phyloP scores from a whole-genome alignment of 2,113 vertebrate species.

The Zosterops japonicus region DNA sequence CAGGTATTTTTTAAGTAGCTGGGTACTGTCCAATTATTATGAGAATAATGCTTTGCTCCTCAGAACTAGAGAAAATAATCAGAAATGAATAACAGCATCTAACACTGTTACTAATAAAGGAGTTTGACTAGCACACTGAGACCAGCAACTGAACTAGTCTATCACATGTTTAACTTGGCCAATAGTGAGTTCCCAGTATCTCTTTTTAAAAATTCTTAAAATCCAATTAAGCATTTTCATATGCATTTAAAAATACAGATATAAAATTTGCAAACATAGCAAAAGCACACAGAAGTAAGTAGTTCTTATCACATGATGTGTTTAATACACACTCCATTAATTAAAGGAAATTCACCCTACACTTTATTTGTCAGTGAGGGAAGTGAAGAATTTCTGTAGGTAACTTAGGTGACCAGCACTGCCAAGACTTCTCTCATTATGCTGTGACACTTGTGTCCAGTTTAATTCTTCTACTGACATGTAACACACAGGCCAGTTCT shows the following conservation, averaged over 20 bases:
- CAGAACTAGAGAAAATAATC: not conserved
- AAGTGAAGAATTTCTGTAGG: not conserved
- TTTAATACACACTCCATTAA: not conserved
- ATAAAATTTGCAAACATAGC: not conserved
- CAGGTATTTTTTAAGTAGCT: not conserved
- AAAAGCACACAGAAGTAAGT: not conserved
- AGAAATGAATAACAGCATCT: not conserved
- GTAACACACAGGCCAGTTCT: not conserved
- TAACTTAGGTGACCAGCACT: not conserved
- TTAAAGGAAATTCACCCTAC: not conserved
- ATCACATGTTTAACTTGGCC: not conserved
- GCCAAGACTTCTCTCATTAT: not conserved
- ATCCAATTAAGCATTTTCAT: not conserved
- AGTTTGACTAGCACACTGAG: not conserved
- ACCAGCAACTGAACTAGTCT: not conserved
- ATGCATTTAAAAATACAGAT: rapidly evolving
- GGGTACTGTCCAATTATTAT: not conserved
- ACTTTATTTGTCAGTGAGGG: not conserved
- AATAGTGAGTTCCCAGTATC: not conserved
- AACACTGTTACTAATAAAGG: not conserved
- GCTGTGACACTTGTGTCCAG: not conserved
- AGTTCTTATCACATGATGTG: not conserved
- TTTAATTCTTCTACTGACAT: not conserved
- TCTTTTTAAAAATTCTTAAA: not conserved
- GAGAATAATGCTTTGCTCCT: not conserved